Conservation (phyloP, 2,797 vertebrate species). For the Lates japonicus region DNA sequence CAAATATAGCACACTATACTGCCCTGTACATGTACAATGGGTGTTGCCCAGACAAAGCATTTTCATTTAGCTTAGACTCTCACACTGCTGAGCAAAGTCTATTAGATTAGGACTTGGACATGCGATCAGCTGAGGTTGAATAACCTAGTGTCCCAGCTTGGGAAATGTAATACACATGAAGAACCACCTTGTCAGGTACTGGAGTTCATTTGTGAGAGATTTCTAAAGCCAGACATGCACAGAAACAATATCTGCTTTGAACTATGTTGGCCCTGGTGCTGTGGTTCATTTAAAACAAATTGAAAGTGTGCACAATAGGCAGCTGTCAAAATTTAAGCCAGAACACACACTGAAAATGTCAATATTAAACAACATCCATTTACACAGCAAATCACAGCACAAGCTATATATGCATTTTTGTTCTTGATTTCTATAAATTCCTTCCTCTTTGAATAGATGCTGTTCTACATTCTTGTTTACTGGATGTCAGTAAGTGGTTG, state of each 20-base stretch:
- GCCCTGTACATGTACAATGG: not conserved
- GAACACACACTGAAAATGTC: not conserved
- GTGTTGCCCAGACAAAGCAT: not conserved
- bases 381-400: not conserved
- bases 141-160: conserved; percentile 12
- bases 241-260: conserved; percentile 19
- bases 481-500: not conserved
- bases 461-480: not conserved
- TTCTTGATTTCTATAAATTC: not conserved
- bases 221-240: not conserved
- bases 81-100: conserved; percentile 37
- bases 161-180: conserved; percentile 16
- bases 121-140: conserved; percentile 47
- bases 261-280: not conserved
- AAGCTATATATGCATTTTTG: not conserved
- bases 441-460: not conserved
- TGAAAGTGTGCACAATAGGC: not conserved
- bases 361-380: not conserved
- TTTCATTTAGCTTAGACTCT: conserved; percentile 15
- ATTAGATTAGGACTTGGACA: conserved; percentile 48
- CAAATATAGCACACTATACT: not conserved
- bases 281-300: conserved; percentile 7
- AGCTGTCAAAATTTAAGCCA: not conserved
- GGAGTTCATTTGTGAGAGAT: not conserved
- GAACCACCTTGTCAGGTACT: not conserved